Evolutionary conservation across 2,888 invertebrate species (phyloP).

Genomic region (Hyposoter dolosus): DNA sequence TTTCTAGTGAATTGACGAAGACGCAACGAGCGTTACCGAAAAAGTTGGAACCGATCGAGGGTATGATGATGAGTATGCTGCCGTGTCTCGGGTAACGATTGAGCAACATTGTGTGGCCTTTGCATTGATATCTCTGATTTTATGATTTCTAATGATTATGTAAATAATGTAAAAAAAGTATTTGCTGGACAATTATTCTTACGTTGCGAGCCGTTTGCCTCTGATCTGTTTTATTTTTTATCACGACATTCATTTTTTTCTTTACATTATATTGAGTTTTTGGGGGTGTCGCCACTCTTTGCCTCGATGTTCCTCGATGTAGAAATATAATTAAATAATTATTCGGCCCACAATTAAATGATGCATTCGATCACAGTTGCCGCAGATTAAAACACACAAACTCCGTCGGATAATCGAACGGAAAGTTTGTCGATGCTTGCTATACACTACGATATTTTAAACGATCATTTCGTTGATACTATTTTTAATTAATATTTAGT

Average conservation of each 20-base stretch:
- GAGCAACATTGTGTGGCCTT: conserved; percentile 66
- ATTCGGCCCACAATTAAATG: conserved; percentile 8
- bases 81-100: conserved; percentile 79
- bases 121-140: conserved; percentile 62
- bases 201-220: conserved; percentile 38
- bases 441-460: conserved; percentile 33
- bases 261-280: conserved; percentile 9
- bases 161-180: conserved; percentile 15
- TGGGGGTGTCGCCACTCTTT: conserved; percentile 57
- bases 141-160: conserved; percentile 47
- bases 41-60: conserved; percentile 82
- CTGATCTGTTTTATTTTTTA: conserved; percentile 10
- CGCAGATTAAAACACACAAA: background rate
- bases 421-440: conserved; percentile 68
- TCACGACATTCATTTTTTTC: background rate
- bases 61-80: conserved; percentile 78
- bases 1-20: conserved; percentile 78
- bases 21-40: conserved; percentile 79
- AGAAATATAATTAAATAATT: background rate
- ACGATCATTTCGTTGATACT: conserved; percentile 47
- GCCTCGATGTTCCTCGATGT: conserved; percentile 10
- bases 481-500: conserved; percentile 45
- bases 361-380: background rate
- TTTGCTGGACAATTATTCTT: conserved; percentile 19
- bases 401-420: conserved; percentile 20